A percentile compares a stretch with the other conserved stretches of the same genome.
Conservation (phyloP, 2,797 vertebrate genomes). For the Mormyrus hasselquistii region DNA sequence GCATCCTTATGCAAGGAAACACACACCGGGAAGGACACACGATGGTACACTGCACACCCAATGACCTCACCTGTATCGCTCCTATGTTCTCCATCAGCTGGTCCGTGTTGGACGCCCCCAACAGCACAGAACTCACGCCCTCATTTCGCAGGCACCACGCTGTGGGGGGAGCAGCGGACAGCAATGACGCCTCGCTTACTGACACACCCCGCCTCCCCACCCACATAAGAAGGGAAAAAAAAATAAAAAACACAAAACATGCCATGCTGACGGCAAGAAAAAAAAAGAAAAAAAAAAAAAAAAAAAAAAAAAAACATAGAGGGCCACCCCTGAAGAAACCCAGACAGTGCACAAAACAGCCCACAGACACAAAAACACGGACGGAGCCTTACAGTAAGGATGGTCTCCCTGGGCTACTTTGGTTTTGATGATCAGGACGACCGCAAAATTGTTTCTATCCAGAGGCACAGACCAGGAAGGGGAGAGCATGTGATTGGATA, state of each 20-base stretch:
- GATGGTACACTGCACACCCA: background rate
- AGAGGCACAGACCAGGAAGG: background rate
- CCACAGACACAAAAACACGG: conserved; percentile 26
- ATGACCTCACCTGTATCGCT: conserved; percentile 84
- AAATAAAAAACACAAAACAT: background rate
- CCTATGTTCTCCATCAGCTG: conserved; percentile 98
- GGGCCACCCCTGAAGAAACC: background rate
- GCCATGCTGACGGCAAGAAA: background rate
- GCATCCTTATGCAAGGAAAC: background rate
- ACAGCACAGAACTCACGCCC: conserved; percentile 90
- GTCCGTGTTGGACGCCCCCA: conserved; percentile 91
- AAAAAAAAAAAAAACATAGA: background rate
- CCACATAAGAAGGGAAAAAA: background rate
- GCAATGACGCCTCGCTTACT: conserved; percentile 40
- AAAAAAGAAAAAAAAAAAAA: background rate
- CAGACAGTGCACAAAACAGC: conserved; percentile 35
- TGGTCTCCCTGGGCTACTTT: background rate
- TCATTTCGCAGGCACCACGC: conserved; percentile 97
- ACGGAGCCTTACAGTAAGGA: background rate
- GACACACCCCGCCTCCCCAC: background rate
- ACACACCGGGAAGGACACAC: background rate
- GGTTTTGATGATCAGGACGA: background rate
- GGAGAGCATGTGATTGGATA: background rate
- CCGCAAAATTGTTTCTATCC: background rate
- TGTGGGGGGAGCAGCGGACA: conserved; percentile 66